These are phyloP conservation scores for Ricordea florida DNA, from an alignment of 92 coral and sea anemone species.

Conservation along the genomic window DNA sequence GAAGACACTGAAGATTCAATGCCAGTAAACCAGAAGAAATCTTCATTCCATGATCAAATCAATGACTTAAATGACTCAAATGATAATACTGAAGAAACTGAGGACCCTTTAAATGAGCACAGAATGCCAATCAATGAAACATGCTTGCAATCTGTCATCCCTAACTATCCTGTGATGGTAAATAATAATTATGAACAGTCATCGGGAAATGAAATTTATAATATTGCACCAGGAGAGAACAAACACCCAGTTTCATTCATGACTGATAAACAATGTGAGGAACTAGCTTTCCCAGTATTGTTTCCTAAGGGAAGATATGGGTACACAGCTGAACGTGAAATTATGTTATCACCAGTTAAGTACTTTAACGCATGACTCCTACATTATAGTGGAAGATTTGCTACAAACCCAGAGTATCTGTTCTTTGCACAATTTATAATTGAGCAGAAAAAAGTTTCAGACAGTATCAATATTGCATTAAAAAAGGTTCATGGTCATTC, in stretches of 20 bases:
- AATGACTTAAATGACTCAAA: too few species aligned
- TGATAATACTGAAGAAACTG: too few species aligned
- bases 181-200: too few species aligned
- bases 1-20: too few species aligned
- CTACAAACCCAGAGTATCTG: constrained; percentile 39
- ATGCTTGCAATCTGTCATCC: too few species aligned
- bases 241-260: constrained; percentile 55
- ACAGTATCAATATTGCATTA: constrained; percentile 29
- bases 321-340: constrained; percentile 34
- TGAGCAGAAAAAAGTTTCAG: constrained; percentile 35
- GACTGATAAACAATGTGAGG: constrained; percentile 58
- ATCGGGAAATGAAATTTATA: constrained; percentile 51
- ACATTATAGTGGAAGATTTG: constrained; percentile 46
- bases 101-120: too few species aligned
- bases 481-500: constrained; percentile 52
- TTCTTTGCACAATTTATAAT: constrained; percentile 63
- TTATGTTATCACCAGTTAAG: constrained; percentile 29
- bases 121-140: too few species aligned
- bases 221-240: constrained; percentile 62
- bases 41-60: too few species aligned
- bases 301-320: constrained; percentile 70
- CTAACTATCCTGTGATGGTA: too few species aligned
- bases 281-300: constrained; percentile 69
- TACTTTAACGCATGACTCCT: constrained; percentile 52
- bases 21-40: too few species aligned